Evolutionary conservation across 2,797 vertebrate genomes (phyloP).

Genomic region (Pipistrellus nathusii): DNA sequence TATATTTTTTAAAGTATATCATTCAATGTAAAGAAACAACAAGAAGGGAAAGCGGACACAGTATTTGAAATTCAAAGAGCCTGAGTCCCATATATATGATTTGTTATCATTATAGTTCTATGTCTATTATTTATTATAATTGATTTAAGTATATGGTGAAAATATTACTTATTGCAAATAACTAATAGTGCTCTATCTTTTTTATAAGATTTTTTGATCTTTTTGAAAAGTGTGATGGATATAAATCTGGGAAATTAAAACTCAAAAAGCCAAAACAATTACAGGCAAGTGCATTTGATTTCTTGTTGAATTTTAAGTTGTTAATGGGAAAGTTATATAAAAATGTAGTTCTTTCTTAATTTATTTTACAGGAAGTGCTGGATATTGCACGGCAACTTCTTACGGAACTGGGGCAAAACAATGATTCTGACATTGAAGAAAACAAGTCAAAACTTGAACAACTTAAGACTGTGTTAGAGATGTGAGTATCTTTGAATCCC

Average conservation of each 20-base stretch:
- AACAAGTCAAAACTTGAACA: conserved; percentile 95
- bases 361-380: conserved; percentile 91
- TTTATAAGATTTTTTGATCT: conserved; percentile 93
- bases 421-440: conserved; percentile 95
- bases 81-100: not conserved
- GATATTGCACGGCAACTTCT: conserved; percentile 94
- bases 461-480: conserved; percentile 94
- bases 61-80: not conserved
- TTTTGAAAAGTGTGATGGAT: conserved; percentile 94
- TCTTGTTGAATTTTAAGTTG: conserved; percentile 43
- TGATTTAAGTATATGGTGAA: conserved; percentile 29
- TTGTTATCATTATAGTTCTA: not conserved
- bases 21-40: not conserved
- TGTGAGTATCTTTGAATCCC: conserved; percentile 88
- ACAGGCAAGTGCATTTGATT: conserved; percentile 88
- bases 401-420: conserved; percentile 93
- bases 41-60: not conserved
- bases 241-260: conserved; percentile 94
- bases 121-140: not conserved
- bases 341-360: conserved; percentile 52
- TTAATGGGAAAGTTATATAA: conserved; percentile 15
- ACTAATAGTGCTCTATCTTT: conserved; percentile 70
- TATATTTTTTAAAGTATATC: not conserved
- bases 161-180: not conserved
- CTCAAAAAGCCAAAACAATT: conserved; percentile 94